Conservation (phyloP, 2,113 vertebrate species). For the Ancistrus triradiatus region DNA sequence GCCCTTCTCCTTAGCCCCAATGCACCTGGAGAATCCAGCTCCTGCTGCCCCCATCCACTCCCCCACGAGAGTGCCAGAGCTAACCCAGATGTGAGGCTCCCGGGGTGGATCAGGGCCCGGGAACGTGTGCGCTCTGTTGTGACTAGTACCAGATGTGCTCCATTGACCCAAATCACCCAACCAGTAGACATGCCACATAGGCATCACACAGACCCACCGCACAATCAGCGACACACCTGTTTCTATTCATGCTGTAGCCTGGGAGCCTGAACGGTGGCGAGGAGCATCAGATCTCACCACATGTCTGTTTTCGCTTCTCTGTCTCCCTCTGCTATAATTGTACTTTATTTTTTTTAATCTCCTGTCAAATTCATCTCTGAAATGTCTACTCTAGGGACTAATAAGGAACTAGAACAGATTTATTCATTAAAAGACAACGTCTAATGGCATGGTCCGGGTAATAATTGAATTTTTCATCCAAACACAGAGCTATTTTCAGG, state of each 20-base stretch:
- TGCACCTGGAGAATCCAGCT: slow-evolving; percentile 70
- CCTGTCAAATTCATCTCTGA: slow-evolving; percentile 56
- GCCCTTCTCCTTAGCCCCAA: slow-evolving; percentile 48
- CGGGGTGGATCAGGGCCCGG: slow-evolving; percentile 67
- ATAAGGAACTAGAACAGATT: slow-evolving; percentile 53
- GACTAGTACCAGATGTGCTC: slow-evolving; percentile 82
- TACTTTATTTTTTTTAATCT: slow-evolving; percentile 27
- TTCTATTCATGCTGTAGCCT: slow-evolving; percentile 71
- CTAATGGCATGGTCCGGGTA: slow-evolving; percentile 62
- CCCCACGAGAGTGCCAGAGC: slow-evolving; percentile 50
- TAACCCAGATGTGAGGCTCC: slow-evolving; percentile 76
- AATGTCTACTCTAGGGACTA: slow-evolving; percentile 57
- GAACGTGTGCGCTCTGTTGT: slow-evolving; percentile 78
- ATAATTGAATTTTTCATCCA: slow-evolving; percentile 63
- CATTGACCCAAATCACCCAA: slow-evolving; percentile 80
- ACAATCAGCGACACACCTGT: slow-evolving; percentile 76
- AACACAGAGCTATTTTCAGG: slow-evolving; percentile 58
- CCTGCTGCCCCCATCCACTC: slow-evolving; percentile 37
- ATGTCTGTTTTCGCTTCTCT: slow-evolving; percentile 47
- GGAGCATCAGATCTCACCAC: slow-evolving; percentile 59
- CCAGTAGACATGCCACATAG: slow-evolving; percentile 77
- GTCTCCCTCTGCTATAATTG: slow-evolving; percentile 25
- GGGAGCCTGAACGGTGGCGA: slow-evolving; percentile 46
- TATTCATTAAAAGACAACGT: slow-evolving; percentile 51
- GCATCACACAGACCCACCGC: slow-evolving; percentile 74